Evolutionary conservation across 30 jellyfish, hydroid and myxozoan species (phyloP), one percentile per base, ranked within the genome.

Genomic region (Aurelia aurita): DNA sequence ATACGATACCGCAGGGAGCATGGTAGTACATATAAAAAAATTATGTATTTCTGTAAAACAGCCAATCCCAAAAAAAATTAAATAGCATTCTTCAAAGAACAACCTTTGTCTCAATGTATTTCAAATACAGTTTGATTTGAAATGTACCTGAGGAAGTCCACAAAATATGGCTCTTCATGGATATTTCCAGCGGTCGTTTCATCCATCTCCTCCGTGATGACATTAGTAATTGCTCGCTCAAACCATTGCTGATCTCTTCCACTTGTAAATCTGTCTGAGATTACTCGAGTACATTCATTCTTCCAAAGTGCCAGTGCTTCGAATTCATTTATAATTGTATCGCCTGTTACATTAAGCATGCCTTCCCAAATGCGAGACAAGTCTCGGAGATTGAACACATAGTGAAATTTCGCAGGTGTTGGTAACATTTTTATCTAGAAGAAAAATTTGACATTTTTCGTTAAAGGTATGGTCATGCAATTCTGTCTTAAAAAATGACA

Each of bases 361-460:
- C 98, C 98, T 93, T 93, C 98, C 98, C 98, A 93, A 23, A 93
- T 93, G 5, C 98, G 97, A 51, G 98, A 93, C 91, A 93, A 57
- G 53, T 93, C 98, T 73, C 98, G 95, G 66, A 93, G 72, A 71
- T 93, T 93, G 91, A 93, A 93, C 13, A 93, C 98, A 45, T 93
- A 93, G 74, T 93, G 98, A 61, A 93, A 93, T 62, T 93, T 93
- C 20, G 98, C 98, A 1, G 98, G 98, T 2, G 98, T 93, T 53
- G 98, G 98, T 21, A 93, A 81, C 98, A 93, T 93, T 67, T 93
- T 93, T n/a, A 82, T 75, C 98, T 93, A 23, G 22, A 78, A 26
- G 21, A 63, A 15, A 46, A 26, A 28, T 22, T 15, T n/a, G 22
- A 27, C 28, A 2, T 53, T 5, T 21, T 7, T n/a, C 11, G 35